Evolutionary conservation across 1,140 invertebrate genomes (phyloP).

Genomic region (Drosophila erecta): DNA sequence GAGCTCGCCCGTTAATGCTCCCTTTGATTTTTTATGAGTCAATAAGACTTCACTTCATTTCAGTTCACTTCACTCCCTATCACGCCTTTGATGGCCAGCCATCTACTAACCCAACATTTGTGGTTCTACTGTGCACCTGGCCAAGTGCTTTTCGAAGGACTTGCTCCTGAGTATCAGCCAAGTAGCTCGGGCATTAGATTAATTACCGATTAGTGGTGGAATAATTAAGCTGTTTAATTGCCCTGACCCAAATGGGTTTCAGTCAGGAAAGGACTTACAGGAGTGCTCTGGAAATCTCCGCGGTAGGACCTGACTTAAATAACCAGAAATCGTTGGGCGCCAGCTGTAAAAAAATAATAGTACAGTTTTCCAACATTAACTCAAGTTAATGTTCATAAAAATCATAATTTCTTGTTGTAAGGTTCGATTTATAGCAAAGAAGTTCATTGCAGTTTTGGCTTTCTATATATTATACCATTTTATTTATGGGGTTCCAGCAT

Average conservation of each 20-base stretch:
- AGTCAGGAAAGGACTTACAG: slow-evolving; percentile 17
- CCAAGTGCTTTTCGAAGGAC: neutral
- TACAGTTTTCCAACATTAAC: neutral
- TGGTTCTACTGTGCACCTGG: slow-evolving; percentile 10
- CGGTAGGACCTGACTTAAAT: neutral
- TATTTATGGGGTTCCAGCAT: neutral
- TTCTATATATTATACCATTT: neutral
- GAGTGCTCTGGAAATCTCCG: neutral
- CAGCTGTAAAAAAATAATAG: neutral
- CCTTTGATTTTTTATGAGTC: slow-evolving; percentile 72
- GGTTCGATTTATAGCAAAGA: too few relatives aligned
- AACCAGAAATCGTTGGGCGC: neutral
- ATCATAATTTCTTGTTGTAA: too few relatives aligned
- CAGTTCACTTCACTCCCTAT: slow-evolving; percentile 10
- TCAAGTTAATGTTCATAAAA: too few relatives aligned
- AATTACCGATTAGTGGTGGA: slow-evolving; percentile 54
- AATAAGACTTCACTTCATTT: slow-evolving; percentile 27
- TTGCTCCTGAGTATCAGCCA: slow-evolving; percentile 8
- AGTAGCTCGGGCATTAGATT: slow-evolving; percentile 44
- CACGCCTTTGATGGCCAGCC: slow-evolving; percentile 7
- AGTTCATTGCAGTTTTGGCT: neutral
- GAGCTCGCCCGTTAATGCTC: slow-evolving; percentile 44
- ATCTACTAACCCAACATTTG: slow-evolving; percentile 18
- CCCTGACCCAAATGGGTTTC: slow-evolving; percentile 48
- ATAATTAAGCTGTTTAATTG: slow-evolving; percentile 54